Evolutionary conservation across 2,113 vertebrate genomes (phyloP), one percentile per base, ranked within the genome.

Genomic region (Cheirogaleus medius): DNA sequence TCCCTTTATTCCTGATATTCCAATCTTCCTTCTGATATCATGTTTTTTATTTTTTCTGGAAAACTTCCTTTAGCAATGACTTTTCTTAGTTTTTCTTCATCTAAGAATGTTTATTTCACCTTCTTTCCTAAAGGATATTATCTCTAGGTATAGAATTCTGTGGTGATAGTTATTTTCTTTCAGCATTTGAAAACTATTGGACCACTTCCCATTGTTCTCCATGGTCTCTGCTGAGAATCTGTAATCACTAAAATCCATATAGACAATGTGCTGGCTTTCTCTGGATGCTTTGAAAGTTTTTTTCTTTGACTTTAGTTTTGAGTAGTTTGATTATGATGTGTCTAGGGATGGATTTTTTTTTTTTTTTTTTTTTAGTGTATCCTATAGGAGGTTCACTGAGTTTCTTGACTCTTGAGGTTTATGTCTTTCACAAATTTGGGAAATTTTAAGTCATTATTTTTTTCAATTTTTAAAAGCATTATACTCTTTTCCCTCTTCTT

Each of bases 31-130:
- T 89, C 60, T 78, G 58, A 14, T 87, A 63, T 52, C 32, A 82
- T 76, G 91, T 89, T 21, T 15, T 20, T 77, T n/a, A n/a, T n/a
- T 87, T 87, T 77, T 84, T 77, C 44, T 88, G 27, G 77, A 93
- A 90, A 91, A 69, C 8, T 34, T 92, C 56, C 23, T 85, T 94
- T 60, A 82, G 74, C 74, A 89, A 82, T 87, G 69, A 80, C 84
- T 89, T 68, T 73, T 37, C 34, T 95, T 81, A 21, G 14, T 58
- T 95, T 91, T 63, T 12, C 34, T 95, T 88, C 37, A 71, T 77
- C 29, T 95, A 71, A 82, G 60, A 71, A 89, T 78, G n/a, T 73
- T 90, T 90, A 83, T 90, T 87, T 91, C 54, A 71, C 32, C 47
- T 56, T 84, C 39, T 87, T 81, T 92, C 12, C 8, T 77, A 13